Evolutionary conservation across 2,797 vertebrate species (phyloP).

Genomic region (Pseudochirops corinnae): DNA sequence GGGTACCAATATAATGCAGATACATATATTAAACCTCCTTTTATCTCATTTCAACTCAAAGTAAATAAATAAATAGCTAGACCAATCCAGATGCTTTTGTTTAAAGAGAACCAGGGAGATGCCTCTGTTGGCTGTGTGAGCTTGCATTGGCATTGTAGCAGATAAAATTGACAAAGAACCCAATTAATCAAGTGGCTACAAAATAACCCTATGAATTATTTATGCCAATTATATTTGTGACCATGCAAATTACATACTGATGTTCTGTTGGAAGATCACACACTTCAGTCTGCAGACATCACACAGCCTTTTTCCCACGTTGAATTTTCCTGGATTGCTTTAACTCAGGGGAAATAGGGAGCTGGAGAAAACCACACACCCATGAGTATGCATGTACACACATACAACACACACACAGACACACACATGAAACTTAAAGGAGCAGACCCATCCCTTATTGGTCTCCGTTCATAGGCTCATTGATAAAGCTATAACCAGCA

Average conservation of each 20-base stretch:
- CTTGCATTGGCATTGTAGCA: slow-evolving; percentile 74
- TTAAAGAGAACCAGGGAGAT: slow-evolving; percentile 77
- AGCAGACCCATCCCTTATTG: background rate
- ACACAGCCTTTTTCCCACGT: slow-evolving; percentile 1
- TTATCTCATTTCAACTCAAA: slow-evolving; percentile 68
- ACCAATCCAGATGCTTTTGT: slow-evolving; percentile 70
- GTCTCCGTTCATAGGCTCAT: background rate
- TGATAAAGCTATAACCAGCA: background rate
- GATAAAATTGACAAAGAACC: slow-evolving; percentile 77
- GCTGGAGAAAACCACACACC: background rate
- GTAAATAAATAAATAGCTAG: slow-evolving; percentile 79
- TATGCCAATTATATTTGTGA: slow-evolving; percentile 79
- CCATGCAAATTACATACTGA: slow-evolving; percentile 78
- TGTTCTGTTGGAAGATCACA: slow-evolving; percentile 63
- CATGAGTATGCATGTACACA: background rate
- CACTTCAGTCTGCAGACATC: slow-evolving; percentile 62
- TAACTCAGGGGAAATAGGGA: slow-evolving; percentile 25
- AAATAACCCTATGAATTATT: slow-evolving; percentile 75
- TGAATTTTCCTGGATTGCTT: slow-evolving; percentile 56
- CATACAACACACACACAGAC: no score
- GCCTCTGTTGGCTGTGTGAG: slow-evolving; percentile 76
- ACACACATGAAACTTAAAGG: background rate
- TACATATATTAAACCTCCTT: slow-evolving; percentile 75
- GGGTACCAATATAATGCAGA: slow-evolving; percentile 54
- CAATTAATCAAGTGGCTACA: slow-evolving; percentile 73